These are phyloP conservation scores for Diplodus sargus DNA, from an alignment of 2,797 vertebrate genomes.

Conservation along the genomic window DNA sequence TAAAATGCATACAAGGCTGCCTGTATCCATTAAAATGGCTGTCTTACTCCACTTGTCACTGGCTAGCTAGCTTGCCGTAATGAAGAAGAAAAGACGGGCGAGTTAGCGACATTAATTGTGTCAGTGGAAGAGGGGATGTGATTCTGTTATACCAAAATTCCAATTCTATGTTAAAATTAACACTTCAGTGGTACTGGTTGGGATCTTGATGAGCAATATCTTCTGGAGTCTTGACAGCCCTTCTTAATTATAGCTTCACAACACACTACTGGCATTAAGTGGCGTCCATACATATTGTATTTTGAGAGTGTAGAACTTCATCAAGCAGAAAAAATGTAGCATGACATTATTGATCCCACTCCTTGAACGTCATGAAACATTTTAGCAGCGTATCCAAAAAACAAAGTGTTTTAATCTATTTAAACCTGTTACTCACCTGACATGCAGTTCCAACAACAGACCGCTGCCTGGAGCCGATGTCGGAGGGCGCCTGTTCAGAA, in stretches of 20 bases:
- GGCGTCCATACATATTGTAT: neutral
- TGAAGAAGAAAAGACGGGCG: no score
- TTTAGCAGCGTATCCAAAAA: neutral
- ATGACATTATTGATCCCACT: neutral
- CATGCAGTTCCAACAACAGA: conserved; percentile 58
- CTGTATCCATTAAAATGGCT: no score
- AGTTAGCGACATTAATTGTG: no score
- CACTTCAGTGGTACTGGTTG: no score
- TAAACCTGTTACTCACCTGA: neutral
- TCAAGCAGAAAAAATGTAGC: neutral
- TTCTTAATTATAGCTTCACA: neutral
- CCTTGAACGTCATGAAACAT: neutral
- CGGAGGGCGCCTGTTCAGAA: conserved; percentile 87
- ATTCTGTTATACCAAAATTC: no score
- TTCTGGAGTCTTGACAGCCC: neutral
- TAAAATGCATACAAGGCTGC: no score
- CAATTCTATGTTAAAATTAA: no score
- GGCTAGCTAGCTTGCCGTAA: no score
- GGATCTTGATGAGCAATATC: neutral
- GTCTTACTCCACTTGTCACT: no score
- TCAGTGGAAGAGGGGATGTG: no score
- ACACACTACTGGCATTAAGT: conserved; percentile 9
- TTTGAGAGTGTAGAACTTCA: neutral
- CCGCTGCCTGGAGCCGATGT: conserved; percentile 87
- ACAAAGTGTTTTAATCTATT: neutral